Conservation (phyloP, 2,888 invertebrate genomes). For the Phrixothrix hirtus region DNA sequence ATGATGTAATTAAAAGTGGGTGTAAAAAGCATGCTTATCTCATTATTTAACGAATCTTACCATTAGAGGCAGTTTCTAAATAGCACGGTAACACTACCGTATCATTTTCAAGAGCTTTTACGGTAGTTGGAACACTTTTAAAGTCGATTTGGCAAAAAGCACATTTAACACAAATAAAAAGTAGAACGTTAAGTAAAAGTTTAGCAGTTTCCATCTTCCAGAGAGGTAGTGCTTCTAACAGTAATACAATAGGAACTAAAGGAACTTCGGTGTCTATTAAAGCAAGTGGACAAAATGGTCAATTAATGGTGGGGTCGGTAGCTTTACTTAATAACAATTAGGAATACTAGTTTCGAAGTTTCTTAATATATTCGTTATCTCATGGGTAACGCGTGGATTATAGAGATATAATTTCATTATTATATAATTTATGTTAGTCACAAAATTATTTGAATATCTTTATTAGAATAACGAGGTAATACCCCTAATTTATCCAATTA, state of each 20-base stretch:
- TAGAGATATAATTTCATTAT: not conserved
- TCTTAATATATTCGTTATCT: slow-evolving; percentile 25
- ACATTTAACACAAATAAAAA: slow-evolving; percentile 15
- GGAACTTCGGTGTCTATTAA: slow-evolving; percentile 23
- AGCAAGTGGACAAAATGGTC: slow-evolving; percentile 23
- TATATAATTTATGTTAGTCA: not conserved
- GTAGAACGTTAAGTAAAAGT: slow-evolving; percentile 16
- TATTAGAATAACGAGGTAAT: too few relatives aligned
- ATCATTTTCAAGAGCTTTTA: slow-evolving; percentile 77
- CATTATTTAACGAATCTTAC: slow-evolving; percentile 33
- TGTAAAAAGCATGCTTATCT: not conserved
- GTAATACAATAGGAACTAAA: slow-evolving; percentile 27
- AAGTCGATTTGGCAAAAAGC: slow-evolving; percentile 53
- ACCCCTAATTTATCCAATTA: too few relatives aligned
- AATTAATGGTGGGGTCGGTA: slow-evolving; percentile 29
- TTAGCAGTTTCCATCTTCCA: not conserved
- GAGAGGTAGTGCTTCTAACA: slow-evolving; percentile 8
- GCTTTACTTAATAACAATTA: slow-evolving; percentile 27
- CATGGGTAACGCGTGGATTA: slow-evolving; percentile 3
- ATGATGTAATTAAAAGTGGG: not conserved
- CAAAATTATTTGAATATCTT: too few relatives aligned
- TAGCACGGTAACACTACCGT: slow-evolving; percentile 79
- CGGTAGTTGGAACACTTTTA: slow-evolving; percentile 72
- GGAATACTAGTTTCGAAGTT: slow-evolving; percentile 21
- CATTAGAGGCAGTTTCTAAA: slow-evolving; percentile 67